Base-by-base conservation (phyloP, 2,113 vertebrate species). In the Oophaga pumilio region DNA sequence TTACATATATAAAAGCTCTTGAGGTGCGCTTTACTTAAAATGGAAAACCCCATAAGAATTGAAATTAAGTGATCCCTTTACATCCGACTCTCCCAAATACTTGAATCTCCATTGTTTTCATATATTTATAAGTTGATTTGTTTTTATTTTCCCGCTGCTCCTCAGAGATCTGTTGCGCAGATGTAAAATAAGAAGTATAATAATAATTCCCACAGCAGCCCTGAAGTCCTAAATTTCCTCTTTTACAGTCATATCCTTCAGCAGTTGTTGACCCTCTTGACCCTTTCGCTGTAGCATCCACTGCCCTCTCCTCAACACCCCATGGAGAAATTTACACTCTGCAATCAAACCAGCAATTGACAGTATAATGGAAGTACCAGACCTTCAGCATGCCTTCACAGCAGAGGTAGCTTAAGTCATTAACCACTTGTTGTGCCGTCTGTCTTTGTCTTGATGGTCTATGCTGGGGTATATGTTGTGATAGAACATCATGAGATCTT, bases 331-430 rank as follows among this genome's bases (percentile, higher is more conserved):
- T 87, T 81, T 82, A 87, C 86, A 74, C 86, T 50, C 64, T 60
- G 86, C 86, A 87, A 87, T 87, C 77, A 87, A 81, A 87, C 85
- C 74, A 43, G 50, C 64, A 43, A 82, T 59, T 82, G 64, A 73
- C 66, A 74, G 28, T 62, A 60, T 87, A 87, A 87, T 87, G 78
- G 66, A 71, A 81, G 66, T 50, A 56, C 13, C 76, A 74, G 77
- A 66, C 43, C 14, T 74, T 66, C 59, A 17, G 84, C 62, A 83
- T 69, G 62, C 57, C 60, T 76, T 76, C 71, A 77, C 84, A 86
- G 84, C 84, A 66, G 84, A 86, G 33, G 60, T 26, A 33, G 56
- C 84, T 78, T 64, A 86, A 77, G 50, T 64, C 57, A 77, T 86
- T 86, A 86, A 86, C 84, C 84, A 85, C 33, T 78, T 77, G 74